phyloP scores from a whole-genome alignment of 2,797 vertebrate genomes.

The Coranthus polyacanthus region DNA sequence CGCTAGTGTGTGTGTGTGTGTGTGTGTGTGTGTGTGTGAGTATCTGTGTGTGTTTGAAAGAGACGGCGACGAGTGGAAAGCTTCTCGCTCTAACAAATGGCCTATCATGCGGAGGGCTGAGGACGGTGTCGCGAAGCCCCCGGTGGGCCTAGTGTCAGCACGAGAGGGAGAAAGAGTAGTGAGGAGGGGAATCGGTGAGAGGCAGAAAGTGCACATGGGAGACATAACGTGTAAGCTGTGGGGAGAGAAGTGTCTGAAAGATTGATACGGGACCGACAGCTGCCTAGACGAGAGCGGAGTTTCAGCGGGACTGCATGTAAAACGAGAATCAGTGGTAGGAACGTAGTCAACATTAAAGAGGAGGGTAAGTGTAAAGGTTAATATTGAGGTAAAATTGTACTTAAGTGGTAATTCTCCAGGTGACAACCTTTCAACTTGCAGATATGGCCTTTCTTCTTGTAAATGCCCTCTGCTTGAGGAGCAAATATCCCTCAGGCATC shows the following conservation, averaged over 20 bases:
- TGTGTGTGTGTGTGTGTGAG: slow-evolving; percentile 24
- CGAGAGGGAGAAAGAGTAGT: slow-evolving; percentile 17
- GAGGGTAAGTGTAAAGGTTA: slow-evolving; percentile 23
- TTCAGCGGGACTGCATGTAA: slow-evolving; percentile 8
- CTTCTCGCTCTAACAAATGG: slow-evolving; percentile 65
- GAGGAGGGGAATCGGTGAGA: slow-evolving; percentile 29
- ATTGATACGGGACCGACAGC: slow-evolving; percentile 31
- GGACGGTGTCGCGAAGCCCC: slow-evolving; percentile 38
- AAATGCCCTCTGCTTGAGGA: slow-evolving; percentile 26
- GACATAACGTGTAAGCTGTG: slow-evolving; percentile 21
- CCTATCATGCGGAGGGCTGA: slow-evolving; percentile 47
- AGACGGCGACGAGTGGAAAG: slow-evolving; percentile 36
- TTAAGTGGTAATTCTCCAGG: slow-evolving; percentile 14
- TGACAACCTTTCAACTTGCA: slow-evolving; percentile 9
- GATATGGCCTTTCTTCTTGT: slow-evolving; percentile 21
- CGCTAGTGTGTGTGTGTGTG: slow-evolving; percentile 29
- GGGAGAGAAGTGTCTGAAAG: slow-evolving; percentile 28
- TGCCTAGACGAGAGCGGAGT: slow-evolving; percentile 2
- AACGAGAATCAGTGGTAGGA: slow-evolving; percentile 3
- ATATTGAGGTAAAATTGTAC: slow-evolving; percentile 38
- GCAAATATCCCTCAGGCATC: slow-evolving; percentile 16
- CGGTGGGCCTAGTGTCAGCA: slow-evolving; percentile 56
- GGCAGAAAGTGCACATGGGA: slow-evolving; percentile 21
- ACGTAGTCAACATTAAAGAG: slow-evolving; percentile 11
- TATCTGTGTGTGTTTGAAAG: slow-evolving; percentile 15